These are phyloP conservation scores for Paratilapia polleni DNA, from an alignment of 2,113 vertebrate species.

Conservation along the genomic window DNA sequence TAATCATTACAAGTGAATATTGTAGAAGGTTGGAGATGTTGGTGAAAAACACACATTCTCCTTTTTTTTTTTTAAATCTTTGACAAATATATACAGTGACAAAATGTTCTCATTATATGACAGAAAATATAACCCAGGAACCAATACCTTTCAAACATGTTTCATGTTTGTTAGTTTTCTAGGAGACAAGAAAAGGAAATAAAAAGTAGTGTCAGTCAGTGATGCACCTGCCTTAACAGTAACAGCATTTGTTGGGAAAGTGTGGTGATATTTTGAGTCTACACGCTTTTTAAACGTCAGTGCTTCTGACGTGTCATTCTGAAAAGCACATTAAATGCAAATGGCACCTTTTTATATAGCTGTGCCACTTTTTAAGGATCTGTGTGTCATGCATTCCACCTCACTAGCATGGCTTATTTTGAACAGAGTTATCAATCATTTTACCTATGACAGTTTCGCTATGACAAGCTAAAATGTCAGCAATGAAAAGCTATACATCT, in stretches of 20 bases:
- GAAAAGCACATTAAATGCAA: not conserved
- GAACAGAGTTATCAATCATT: no score
- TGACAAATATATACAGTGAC: no score
- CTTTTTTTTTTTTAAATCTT: no score
- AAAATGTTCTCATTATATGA: not conserved
- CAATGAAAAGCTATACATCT: not conserved
- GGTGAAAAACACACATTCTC: not conserved
- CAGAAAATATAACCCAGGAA: not conserved
- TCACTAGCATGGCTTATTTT: not conserved
- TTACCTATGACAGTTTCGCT: no score
- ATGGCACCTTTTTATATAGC: not conserved
- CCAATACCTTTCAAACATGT: not conserved
- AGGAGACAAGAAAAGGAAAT: not conserved
- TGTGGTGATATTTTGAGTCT: not conserved
- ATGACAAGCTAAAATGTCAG: no score
- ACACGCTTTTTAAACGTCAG: not conserved
- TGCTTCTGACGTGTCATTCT: not conserved
- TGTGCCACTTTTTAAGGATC: not conserved
- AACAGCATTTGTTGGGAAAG: not conserved
- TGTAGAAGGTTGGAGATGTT: not conserved
- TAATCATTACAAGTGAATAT: no score
- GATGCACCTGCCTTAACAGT: not conserved
- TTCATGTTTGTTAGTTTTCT: not conserved
- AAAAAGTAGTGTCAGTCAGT: not conserved
- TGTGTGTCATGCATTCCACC: not conserved